Conservation (phyloP, 2,113 vertebrate genomes). For the Sturnus vulgaris region DNA sequence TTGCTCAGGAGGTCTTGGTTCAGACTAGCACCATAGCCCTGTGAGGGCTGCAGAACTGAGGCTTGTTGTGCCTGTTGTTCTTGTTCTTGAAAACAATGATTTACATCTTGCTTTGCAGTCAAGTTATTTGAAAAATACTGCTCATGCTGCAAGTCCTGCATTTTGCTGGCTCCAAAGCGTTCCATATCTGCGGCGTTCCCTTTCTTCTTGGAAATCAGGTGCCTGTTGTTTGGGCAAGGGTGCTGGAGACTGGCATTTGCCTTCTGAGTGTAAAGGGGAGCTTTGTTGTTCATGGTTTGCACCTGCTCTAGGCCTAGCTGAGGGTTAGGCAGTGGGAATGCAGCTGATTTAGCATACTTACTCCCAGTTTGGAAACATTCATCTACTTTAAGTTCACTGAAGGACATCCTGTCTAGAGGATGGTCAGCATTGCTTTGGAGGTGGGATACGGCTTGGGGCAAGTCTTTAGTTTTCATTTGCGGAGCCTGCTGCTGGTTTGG, state of each 20-base stretch:
- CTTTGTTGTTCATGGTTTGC: conserved; percentile 56
- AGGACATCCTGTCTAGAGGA: conserved; percentile 19
- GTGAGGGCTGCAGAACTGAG: conserved; percentile 59
- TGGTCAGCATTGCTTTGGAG: conserved; percentile 34
- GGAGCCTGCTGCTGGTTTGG: conserved; percentile 60
- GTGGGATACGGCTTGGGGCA: conserved; percentile 13
- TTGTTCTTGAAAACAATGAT: conserved; percentile 72
- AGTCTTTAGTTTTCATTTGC: conserved; percentile 63
- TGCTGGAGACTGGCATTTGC: conserved; percentile 37
- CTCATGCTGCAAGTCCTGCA: conserved; percentile 63
- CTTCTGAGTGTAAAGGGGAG: conserved; percentile 61
- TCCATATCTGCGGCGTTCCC: conserved; percentile 9
- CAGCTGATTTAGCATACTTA: conserved; percentile 72
- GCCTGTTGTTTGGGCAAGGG: conserved; percentile 62
- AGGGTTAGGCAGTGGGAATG: conserved; percentile 61
- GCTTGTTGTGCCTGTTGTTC: conserved; percentile 59
- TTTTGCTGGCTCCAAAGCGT: conserved; percentile 52
- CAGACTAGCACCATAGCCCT: conserved; percentile 51
- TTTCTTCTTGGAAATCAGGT: conserved; percentile 65
- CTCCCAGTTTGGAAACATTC: conserved; percentile 63
- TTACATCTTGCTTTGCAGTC: conserved; percentile 74
- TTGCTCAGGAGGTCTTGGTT: conserved; percentile 37
- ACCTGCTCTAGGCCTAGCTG: conserved; percentile 70
- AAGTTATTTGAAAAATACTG: conserved; percentile 76
- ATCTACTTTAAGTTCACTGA: conserved; percentile 65